Conservation (phyloP, 2,113 vertebrate genomes). For the Chauna torquata region DNA sequence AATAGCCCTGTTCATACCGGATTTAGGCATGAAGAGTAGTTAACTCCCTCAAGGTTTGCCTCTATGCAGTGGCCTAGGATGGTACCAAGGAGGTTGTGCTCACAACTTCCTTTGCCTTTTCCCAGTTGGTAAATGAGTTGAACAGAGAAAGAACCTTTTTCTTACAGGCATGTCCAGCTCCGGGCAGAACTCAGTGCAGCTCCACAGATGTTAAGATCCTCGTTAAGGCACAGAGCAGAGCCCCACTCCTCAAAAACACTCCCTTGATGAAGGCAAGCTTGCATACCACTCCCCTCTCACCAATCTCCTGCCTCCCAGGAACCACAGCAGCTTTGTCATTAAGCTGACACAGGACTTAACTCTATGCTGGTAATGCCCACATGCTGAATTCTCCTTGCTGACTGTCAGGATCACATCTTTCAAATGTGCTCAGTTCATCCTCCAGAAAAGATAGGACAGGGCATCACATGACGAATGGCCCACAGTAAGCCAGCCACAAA, state of each 20-base stretch:
- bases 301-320: neutral
- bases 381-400: neutral
- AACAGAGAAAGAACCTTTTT: neutral
- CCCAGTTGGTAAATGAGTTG: neutral
- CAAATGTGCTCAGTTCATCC: neutral
- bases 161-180: neutral
- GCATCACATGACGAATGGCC: neutral
- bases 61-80: neutral
- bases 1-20: neutral
- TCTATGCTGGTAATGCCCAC: neutral
- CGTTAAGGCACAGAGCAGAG: neutral
- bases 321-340: neutral
- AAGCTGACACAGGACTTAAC: neutral
- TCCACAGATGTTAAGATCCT: neutral
- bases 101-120: neutral
- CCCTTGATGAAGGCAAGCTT: fast-evolving
- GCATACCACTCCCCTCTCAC: neutral
- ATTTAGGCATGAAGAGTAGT: neutral
- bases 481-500: neutral
- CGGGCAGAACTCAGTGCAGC: neutral
- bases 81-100: neutral
- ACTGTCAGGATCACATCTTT: neutral
- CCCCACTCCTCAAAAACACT: neutral
- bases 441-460: neutral
- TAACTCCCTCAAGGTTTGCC: neutral